Evolutionary conservation across 2,113 vertebrate species (phyloP).

Genomic region (Pogonocichla stellata): DNA sequence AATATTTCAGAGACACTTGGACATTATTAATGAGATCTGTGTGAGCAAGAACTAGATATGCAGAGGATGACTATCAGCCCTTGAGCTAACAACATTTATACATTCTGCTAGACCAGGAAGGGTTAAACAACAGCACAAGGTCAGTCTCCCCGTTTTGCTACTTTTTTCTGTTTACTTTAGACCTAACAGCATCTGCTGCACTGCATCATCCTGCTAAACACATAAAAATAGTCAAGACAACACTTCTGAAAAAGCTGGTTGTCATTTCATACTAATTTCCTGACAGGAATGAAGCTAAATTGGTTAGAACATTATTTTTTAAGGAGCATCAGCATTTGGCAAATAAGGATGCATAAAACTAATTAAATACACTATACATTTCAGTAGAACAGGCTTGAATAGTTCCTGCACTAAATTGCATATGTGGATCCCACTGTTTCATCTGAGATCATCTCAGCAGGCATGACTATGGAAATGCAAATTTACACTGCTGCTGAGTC

Average conservation of each 20-base stretch:
- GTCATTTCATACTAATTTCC: constrained; percentile 10
- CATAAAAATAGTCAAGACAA: background rate
- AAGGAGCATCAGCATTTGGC: background rate
- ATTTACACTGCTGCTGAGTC: constrained; percentile 46
- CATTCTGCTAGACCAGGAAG: background rate
- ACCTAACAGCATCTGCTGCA: background rate
- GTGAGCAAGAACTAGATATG: background rate
- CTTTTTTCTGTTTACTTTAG: background rate
- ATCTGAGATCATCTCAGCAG: constrained; percentile 59
- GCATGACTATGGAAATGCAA: constrained; percentile 55
- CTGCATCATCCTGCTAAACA: background rate
- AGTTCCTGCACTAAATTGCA: constrained; percentile 35
- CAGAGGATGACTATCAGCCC: background rate
- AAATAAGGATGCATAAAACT: constrained; percentile 46
- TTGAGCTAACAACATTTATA: background rate
- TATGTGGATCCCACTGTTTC: constrained; percentile 48
- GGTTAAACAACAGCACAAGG: background rate
- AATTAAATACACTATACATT: constrained; percentile 16
- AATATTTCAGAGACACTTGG: background rate
- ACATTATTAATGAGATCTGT: background rate
- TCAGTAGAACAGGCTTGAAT: constrained; percentile 10
- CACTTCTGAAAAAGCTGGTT: background rate
- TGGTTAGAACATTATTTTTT: background rate
- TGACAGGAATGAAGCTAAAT: background rate
- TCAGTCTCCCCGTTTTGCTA: background rate